These are phyloP conservation scores for Tachina fera DNA, from an alignment of 2,888 invertebrate genomes.

Conservation along the genomic window DNA sequence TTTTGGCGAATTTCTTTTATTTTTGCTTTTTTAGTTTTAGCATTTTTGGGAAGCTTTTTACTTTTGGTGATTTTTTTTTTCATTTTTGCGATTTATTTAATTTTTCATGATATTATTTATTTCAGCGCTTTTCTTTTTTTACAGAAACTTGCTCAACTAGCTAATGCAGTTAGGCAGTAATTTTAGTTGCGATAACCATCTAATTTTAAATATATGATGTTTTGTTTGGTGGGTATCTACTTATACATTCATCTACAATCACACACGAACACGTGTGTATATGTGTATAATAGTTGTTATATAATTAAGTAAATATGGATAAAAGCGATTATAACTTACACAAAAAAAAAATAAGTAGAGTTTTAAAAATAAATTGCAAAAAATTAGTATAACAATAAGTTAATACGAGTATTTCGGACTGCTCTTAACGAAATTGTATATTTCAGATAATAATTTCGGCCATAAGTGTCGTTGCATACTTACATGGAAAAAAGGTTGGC, in stretches of 20 bases:
- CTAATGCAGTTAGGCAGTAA: too few species aligned
- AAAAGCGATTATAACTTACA: constrained; percentile 31
- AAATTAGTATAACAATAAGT: background rate
- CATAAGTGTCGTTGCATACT: background rate
- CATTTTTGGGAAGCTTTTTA: too few species aligned
- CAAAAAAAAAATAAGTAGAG: constrained; percentile 40
- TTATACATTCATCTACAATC: too few species aligned
- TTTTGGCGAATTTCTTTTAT: too few species aligned
- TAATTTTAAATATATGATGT: background rate
- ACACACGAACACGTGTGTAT: background rate
- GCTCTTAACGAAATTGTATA: background rate
- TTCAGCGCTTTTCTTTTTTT: too few species aligned
- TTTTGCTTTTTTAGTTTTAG: too few species aligned
- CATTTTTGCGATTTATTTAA: too few species aligned
- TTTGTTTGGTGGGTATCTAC: background rate
- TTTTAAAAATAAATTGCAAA: background rate
- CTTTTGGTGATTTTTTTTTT: too few species aligned
- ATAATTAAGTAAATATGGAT: constrained; percentile 35
- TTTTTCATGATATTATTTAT: too few species aligned
- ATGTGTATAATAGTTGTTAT: background rate
- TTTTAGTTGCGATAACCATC: background rate
- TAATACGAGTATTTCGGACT: background rate
- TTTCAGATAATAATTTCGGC: background rate
- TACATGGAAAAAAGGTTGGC: background rate
- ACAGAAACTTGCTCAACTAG: too few species aligned